Evolutionary conservation across 2,888 invertebrate species (phyloP), one percentile per base, ranked within the genome.

Genomic region (Hypercompe scribonia): DNA sequence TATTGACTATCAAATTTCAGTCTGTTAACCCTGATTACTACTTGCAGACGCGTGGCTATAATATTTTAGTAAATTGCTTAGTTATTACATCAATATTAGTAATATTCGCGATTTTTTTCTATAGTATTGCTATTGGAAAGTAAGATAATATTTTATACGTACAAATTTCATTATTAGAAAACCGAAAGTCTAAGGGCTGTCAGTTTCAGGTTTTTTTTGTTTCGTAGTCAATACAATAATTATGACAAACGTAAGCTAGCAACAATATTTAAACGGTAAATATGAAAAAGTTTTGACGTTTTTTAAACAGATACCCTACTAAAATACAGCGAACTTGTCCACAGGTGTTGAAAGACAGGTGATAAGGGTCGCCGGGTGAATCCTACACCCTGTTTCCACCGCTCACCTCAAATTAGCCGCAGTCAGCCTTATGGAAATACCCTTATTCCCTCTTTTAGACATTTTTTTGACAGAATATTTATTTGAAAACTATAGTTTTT

Each of bases 1-100:
- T 92, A 85, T 84, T 77, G 81, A 78, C 86, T 89, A 90, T 94
- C 88, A 78, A 87, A 90, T 94, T 93, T 89, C 94, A 89, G 87
- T 89, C 86, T 86, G 87, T 87, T 84, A 88, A 91, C 87, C 87
- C 82, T 88, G 81, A 80, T 74, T 82, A 78, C 75, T 74, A 79
- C 78, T 82, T 73, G 77, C 78, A 76, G 75, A 75, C 81, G 84
- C 81, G 75, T 78, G 71, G 63, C 39, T 58, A 18, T 31, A 24
- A 21, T 11, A 21, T 3, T 64, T 34, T 34, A 34, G n/a, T n/a
- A n/a, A n/a, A 24, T 33, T 24, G 13, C 5, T 11, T 18, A 33
- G 18, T 46, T n/a, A n/a, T 46, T 46, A 18, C 5, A 15, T 33
- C 1, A 21, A 24, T 11, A 70, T 68, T 64, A n/a, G 68, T 70